phyloP scores from a whole-genome alignment of 2,797 vertebrate genomes.

The Hydrophis major region DNA sequence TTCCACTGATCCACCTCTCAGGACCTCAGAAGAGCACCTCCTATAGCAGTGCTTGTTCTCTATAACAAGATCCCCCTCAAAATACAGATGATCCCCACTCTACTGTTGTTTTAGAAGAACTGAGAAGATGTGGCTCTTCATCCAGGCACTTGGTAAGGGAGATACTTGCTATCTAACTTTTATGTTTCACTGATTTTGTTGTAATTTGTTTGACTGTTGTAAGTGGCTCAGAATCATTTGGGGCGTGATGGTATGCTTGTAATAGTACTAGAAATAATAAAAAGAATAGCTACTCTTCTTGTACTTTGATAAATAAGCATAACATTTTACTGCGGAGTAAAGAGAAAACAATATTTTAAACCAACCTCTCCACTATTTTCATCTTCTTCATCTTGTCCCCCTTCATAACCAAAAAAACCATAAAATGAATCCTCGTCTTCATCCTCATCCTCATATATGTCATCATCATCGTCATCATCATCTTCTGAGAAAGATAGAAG shows the following conservation, averaged over 20 bases:
- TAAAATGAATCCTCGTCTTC: conserved; percentile 72
- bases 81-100: not conserved
- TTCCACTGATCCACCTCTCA: not conserved
- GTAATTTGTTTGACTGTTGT: not conserved
- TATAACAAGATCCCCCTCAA: not conserved
- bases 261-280: not conserved
- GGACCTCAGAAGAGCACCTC: not conserved
- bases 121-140: not conserved
- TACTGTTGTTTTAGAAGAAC: not conserved
- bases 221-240: not conserved
- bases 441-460: conserved; percentile 83
- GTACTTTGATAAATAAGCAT: not conserved
- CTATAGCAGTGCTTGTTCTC: not conserved
- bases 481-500: conserved; percentile 52
- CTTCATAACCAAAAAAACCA: conserved; percentile 70
- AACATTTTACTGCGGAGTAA: not conserved
- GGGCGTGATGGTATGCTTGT: not conserved
- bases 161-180: not conserved
- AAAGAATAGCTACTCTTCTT: not conserved
- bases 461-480: conserved; percentile 82
- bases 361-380: conserved; percentile 83
- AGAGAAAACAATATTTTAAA: not conserved
- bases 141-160: not conserved
- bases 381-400: conserved; percentile 84
- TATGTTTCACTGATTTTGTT: not conserved